Conservation (phyloP, 2,888 invertebrate genomes). For the Eucera pruinosa region DNA sequence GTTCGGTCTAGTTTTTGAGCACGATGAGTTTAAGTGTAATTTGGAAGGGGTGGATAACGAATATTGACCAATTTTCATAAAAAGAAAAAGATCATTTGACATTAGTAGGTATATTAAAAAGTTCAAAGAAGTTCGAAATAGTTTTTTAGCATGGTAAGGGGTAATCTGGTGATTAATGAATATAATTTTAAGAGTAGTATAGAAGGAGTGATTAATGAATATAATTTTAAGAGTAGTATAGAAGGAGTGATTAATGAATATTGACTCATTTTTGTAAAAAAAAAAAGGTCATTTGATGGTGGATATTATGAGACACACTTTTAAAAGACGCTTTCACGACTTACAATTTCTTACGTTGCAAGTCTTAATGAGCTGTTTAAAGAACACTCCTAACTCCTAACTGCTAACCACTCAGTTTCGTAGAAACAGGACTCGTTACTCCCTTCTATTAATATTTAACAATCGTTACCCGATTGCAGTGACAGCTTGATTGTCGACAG, state of each 20-base stretch:
- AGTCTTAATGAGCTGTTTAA: slow-evolving; percentile 2
- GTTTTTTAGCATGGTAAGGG: background rate
- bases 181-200: too few species aligned
- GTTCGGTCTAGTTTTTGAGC: too few species aligned
- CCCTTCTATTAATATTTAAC: slow-evolving; percentile 15
- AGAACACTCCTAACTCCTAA: background rate
- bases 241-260: background rate
- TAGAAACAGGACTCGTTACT: slow-evolving; percentile 10
- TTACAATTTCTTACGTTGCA: background rate
- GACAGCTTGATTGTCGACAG: too few species aligned
- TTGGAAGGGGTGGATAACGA: too few species aligned
- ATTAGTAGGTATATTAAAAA: background rate
- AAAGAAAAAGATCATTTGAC: too few species aligned
- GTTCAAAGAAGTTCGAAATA: background rate
- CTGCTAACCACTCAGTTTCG: background rate
- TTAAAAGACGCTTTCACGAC: too few species aligned
- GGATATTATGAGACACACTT: background rate
- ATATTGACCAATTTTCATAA: too few species aligned
- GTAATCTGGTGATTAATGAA: too few species aligned
- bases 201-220: background rate
- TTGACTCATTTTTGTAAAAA: background rate
- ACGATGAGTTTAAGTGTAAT: too few species aligned
- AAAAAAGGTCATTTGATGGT: too few species aligned
- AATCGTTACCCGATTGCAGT: too few species aligned
- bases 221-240: too few species aligned